phyloP scores from a whole-genome alignment of 64 coral and sea anemone species.

The Montipora foliosa region DNA sequence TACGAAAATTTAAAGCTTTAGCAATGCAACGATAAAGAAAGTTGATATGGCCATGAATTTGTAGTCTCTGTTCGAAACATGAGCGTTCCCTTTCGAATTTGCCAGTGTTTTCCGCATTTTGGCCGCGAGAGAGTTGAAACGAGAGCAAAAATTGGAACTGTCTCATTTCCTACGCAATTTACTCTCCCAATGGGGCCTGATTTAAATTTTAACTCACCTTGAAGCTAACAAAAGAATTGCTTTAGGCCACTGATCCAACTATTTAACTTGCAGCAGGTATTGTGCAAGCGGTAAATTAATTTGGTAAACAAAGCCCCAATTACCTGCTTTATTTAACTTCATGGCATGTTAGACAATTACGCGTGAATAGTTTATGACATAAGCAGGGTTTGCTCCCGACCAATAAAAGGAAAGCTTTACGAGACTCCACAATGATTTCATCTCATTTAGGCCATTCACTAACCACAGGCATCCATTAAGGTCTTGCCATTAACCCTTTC shows the following conservation, averaged over 20 bases:
- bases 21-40: not conserved
- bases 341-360: conserved; percentile 4
- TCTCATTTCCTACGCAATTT: too few relatives aligned
- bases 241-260: not conserved
- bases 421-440: conserved; percentile 29
- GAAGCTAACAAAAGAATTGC: not conserved
- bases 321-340: conserved; percentile 22
- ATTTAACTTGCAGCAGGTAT: conserved; percentile 19
- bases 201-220: not conserved
- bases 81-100: too few relatives aligned
- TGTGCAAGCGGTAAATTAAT: not conserved
- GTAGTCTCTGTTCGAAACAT: not conserved
- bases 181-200: too few relatives aligned
- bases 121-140: too few relatives aligned
- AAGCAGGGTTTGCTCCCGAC: not conserved
- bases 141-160: too few relatives aligned
- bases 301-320: not conserved
- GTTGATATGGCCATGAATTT: not conserved
- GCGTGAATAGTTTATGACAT: conserved; percentile 49
- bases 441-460: not conserved
- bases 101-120: too few relatives aligned
- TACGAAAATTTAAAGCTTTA: not conserved
- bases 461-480: not conserved
- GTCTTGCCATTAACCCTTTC: too few relatives aligned
- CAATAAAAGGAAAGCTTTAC: conserved; percentile 6